These are phyloP conservation scores for Mirounga angustirostris DNA, from an alignment of 2,113 vertebrate species.

Conservation along the genomic window DNA sequence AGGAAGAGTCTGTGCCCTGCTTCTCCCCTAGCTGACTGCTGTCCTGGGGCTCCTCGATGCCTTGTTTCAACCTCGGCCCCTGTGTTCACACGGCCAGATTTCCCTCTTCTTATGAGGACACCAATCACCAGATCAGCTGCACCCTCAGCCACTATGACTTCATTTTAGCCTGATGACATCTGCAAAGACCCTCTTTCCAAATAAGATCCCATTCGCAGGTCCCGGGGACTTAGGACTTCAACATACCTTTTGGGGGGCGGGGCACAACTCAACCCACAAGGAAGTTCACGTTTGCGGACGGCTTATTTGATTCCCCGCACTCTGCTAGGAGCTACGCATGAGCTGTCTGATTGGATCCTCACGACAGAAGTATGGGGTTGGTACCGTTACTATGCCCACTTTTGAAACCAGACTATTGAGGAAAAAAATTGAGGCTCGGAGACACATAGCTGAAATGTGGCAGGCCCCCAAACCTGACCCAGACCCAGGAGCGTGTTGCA, in stretches of 20 bases:
- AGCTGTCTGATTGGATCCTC: background rate
- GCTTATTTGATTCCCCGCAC: rapidly evolving
- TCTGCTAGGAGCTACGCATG: background rate
- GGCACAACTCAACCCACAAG: background rate
- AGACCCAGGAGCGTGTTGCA: background rate
- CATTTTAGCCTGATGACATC: background rate
- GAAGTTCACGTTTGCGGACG: too few species aligned
- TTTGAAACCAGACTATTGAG: background rate
- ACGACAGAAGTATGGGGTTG: background rate
- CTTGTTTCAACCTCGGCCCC: rapidly evolving
- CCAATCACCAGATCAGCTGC: background rate
- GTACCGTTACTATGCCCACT: too few species aligned
- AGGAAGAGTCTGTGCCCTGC: background rate
- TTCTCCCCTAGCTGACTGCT: rapidly evolving
- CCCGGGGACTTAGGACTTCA: background rate
- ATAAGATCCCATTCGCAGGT: background rate
- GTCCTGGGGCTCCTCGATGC: rapidly evolving
- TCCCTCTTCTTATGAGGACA: background rate
- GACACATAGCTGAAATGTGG: background rate
- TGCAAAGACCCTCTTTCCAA: background rate
- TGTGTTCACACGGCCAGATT: rapidly evolving
- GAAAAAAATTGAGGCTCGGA: background rate
- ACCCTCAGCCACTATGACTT: rapidly evolving
- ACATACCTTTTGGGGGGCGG: background rate
- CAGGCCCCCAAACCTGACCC: background rate